Evolutionary conservation across 2,888 invertebrate genomes (phyloP), one percentile per base, ranked within the genome.

Genomic region (Gymnoscelis rufifasciata): DNA sequence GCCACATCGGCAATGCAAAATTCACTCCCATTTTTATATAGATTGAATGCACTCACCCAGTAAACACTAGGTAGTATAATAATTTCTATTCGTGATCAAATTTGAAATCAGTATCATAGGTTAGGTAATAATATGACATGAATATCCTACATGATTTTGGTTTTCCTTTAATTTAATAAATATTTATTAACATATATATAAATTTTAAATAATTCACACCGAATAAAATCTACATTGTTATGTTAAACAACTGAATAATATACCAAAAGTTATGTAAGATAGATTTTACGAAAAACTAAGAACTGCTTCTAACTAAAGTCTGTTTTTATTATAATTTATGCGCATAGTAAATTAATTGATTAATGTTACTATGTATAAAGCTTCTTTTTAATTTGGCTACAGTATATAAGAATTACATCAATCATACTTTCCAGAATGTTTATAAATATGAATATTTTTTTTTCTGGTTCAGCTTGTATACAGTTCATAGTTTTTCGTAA

Each of bases 1-100:
- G 63, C 78, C 78, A 80, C 76, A 74, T 80, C 71, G 74, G 74
- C 77, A 76, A 78, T 66, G 74, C 74, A 72, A 71, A 60, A 73
- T 66, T 78, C 81, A 83, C 78, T 78, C 80, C 71, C 75, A 70
- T 19, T n/a, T n/a, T n/a, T 19, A 42, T 79, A 81, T 83, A 81
- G 84, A 78, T 87, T 76, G 74, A 76, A 72, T 80, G 86, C 87
- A 86, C 87, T 76, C 68, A 77, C 71, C 71, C 71, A 79, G 78
- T 75, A 76, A 64, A 75, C 73, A 84, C 76, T 87, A 86, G 82
- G 83, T 86, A 87, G 84, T 81, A 82, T 83, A 81, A 83, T 84
- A 77, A 82, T 87, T 88, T 88, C 75, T 83, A 83, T 84, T 87
- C 83, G 83, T 79, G 83, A 86, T 86, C 83, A 79, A 83, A 80